Conservation (phyloP, 2,797 vertebrate species). For the Danio choprae region DNA sequence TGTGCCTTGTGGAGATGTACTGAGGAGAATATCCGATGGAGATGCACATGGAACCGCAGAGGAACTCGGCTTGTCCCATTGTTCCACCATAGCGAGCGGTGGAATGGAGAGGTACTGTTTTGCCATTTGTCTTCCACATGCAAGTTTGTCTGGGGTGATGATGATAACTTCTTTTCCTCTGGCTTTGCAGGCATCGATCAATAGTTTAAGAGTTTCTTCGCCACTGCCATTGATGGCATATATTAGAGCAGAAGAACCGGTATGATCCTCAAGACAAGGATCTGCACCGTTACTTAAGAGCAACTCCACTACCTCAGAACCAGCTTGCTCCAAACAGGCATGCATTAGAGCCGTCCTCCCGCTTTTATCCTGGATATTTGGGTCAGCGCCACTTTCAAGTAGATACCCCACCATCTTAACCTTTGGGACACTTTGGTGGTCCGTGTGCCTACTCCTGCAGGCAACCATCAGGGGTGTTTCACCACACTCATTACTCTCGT, state of each 20-base stretch:
- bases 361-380: slow-evolving; percentile 92
- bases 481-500: slow-evolving; percentile 89
- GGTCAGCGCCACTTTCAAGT: slow-evolving; percentile 90
- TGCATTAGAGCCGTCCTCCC: slow-evolving; percentile 92
- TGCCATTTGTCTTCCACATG: slow-evolving; percentile 77
- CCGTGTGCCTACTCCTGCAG: slow-evolving; percentile 83
- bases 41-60: slow-evolving; percentile 72
- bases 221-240: slow-evolving; percentile 85
- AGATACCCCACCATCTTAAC: slow-evolving; percentile 90
- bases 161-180: slow-evolving; percentile 94
- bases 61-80: slow-evolving; percentile 55
- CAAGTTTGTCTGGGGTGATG: slow-evolving; percentile 82
- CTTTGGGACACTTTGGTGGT: slow-evolving; percentile 86
- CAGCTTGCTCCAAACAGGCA: slow-evolving; percentile 84
- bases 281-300: slow-evolving; percentile 85
- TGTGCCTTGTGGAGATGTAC: slow-evolving; percentile 73
- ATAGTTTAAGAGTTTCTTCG: slow-evolving; percentile 81
- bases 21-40: slow-evolving; percentile 84
- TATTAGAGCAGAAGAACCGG: slow-evolving; percentile 84
- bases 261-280: slow-evolving; percentile 86
- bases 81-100: slow-evolving; percentile 67
- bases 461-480: slow-evolving; percentile 92
- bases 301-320: slow-evolving; percentile 82
- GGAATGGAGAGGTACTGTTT: slow-evolving; percentile 84
- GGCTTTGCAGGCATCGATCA: slow-evolving; percentile 87